Base-by-base conservation (phyloP, 2,113 vertebrate genomes). In the Channa argus region DNA sequence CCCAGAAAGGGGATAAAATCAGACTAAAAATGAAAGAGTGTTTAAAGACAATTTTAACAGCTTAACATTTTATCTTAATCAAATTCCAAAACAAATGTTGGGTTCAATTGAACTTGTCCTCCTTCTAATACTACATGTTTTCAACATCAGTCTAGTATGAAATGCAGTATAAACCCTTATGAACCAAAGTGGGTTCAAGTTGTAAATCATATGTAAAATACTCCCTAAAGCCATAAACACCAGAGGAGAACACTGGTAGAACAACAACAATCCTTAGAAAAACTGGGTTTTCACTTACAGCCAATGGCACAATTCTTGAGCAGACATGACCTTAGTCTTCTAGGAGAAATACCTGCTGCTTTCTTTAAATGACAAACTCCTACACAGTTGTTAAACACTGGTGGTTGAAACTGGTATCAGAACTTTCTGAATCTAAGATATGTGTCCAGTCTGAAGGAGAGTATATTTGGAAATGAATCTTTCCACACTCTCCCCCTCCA, bases 401-500 rank as follows among this genome's bases (percentile, higher is more conserved):
- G 6, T 24, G 14, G 41, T 24, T 24, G 24, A 24, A 24, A 24
- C 41, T 2, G 6, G n/a, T 8, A 5, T 66, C 50, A 52, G 39
- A 74, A 71, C 62, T 24, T 13, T 2, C 36, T 58, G 14, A n/a
- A 43, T 68, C 43, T 7, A 8, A 0, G 92, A 95, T 49, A 94
- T 80, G 80, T 95, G 95, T 71, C 96, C 96, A 0, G 95, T 95
- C 92, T 99, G 97, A 46, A 96, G 79, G 72, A 99, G 90, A 10
- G 96, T 95, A 56, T 97, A 94, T 84, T 95, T 96, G 58, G 95
- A 89, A 24, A 94, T 85, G 88, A 99, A 99, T 13, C 82, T 82
- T 87, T 98, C 96, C 88, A 97, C 95, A 11, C 93, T 82, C 36
- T 95, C 93, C 36, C 95, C 97, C 69, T 95, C 94, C 78, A 99